phyloP scores from a whole-genome alignment of 1,140 invertebrate genomes.

The Orius insidiosus region DNA sequence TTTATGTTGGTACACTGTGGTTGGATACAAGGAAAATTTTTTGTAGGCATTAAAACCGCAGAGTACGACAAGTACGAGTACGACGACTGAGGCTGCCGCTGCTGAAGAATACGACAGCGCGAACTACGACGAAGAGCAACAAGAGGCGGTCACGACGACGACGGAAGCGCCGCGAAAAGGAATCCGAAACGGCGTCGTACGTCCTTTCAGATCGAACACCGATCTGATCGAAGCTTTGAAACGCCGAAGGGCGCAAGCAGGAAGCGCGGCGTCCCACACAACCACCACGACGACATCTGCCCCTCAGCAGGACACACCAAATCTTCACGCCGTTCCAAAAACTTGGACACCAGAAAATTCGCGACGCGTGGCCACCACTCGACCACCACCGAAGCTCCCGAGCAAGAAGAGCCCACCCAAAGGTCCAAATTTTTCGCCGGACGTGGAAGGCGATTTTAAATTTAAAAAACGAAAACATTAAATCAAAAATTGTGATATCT shows the following conservation, averaged over 20 bases:
- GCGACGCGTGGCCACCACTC: neutral
- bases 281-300: conserved; percentile 1
- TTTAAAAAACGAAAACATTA: no score
- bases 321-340: neutral
- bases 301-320: conserved; percentile 8
- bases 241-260: conserved; percentile 12
- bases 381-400: neutral
- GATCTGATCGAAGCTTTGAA: conserved; percentile 19
- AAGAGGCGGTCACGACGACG: conserved; percentile 12
- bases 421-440: conserved; percentile 4
- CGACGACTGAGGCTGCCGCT: conserved; percentile 12
- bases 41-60: no score
- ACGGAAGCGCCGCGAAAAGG: conserved; percentile 15
- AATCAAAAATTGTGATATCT: no score
- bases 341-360: conserved; percentile 2
- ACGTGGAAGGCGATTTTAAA: neutral
- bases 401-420: neutral
- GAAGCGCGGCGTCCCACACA: neutral
- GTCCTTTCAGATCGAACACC: conserved; percentile 18
- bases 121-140: conserved; percentile 8
- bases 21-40: no score
- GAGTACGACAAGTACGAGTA: neutral
- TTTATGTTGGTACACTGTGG: no score
- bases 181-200: conserved; percentile 10
- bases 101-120: conserved; percentile 8